Percentiles rank a stretch among this genome's conserved stretches.
These are phyloP conservation scores for Galendromus occidentalis DNA, from an alignment of 1,140 invertebrate species.

Conservation along the genomic window DNA sequence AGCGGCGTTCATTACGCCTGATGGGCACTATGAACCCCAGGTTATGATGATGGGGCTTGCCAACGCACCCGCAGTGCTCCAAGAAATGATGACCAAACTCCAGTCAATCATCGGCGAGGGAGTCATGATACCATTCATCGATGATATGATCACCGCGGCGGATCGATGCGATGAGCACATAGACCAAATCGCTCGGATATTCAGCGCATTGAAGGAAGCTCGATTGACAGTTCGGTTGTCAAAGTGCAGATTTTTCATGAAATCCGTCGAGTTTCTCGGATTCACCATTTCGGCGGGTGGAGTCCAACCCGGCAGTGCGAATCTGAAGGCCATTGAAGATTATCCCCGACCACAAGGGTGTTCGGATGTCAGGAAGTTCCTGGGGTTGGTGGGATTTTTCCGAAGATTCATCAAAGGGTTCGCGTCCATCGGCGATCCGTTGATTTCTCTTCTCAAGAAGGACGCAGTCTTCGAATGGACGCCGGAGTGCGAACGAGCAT, in stretches of 20 bases:
- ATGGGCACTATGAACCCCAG: neutral
- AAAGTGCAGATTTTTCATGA: conserved; percentile 12
- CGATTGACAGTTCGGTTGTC: conserved; percentile 6
- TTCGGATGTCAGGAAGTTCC: too few relatives aligned
- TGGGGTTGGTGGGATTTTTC: too few relatives aligned
- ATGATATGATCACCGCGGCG: conserved; percentile 12
- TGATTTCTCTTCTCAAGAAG: conserved; percentile 28
- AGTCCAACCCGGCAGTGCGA: too few relatives aligned
- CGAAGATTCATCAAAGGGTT: conserved; percentile 24
- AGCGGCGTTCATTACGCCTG: too few relatives aligned
- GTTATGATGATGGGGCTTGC: neutral
- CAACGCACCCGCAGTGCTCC: neutral
- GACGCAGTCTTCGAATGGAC: conserved; percentile 25
- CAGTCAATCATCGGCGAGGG: too few relatives aligned
- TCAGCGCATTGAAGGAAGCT: neutral
- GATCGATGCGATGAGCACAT: neutral
- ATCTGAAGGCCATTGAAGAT: too few relatives aligned
- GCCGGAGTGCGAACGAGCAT: conserved; percentile 22
- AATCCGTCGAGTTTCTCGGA: conserved; percentile 14
- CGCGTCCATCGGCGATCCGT: conserved; percentile 21
- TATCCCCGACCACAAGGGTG: too few relatives aligned
- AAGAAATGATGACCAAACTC: neutral
- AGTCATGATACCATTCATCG: conserved; percentile 11
- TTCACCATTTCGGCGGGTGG: too few relatives aligned
- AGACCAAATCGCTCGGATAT: neutral